Conservation (phyloP, 2,113 vertebrate species). For the Pogonocichla stellata region DNA sequence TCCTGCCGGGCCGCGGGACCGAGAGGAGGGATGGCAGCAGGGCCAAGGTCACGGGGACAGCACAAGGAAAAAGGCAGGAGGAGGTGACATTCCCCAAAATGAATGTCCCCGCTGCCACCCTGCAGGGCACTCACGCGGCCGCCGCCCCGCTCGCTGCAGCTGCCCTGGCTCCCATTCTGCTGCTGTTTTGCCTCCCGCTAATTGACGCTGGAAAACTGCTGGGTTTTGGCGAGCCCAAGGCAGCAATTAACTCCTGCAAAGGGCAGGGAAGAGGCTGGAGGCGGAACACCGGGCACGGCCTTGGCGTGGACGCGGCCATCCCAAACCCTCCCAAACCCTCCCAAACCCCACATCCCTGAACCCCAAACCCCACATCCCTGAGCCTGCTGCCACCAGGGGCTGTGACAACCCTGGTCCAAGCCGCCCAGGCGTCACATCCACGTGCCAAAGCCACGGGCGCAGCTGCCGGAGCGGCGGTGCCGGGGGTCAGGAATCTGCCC, state of each 20-base stretch:
- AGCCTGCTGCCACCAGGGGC: not conserved
- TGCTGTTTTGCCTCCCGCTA: not conserved
- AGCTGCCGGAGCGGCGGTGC: not conserved
- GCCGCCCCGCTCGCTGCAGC: not conserved
- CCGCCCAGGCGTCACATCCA: not conserved
- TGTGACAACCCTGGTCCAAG: accelerated
- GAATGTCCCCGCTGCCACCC: not conserved
- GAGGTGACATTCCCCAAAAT: not conserved
- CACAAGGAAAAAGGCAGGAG: not conserved
- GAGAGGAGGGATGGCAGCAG: accelerated
- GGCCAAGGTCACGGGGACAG: not conserved
- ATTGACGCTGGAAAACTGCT: not conserved
- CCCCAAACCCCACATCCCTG: not conserved
- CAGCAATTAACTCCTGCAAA: not conserved
- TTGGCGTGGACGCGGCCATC: accelerated
- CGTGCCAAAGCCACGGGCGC: not conserved
- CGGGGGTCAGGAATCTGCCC: not conserved
- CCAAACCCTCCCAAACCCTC: not conserved
- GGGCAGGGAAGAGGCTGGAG: not conserved
- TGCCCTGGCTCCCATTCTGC: not conserved
- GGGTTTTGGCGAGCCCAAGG: not conserved
- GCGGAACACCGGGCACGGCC: not conserved
- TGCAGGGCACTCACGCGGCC: accelerated
- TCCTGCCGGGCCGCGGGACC: not conserved
- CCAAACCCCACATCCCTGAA: too few species aligned